These are phyloP conservation scores for Rhineura floridana DNA, from an alignment of 2,113 vertebrate species.

Conservation along the genomic window DNA sequence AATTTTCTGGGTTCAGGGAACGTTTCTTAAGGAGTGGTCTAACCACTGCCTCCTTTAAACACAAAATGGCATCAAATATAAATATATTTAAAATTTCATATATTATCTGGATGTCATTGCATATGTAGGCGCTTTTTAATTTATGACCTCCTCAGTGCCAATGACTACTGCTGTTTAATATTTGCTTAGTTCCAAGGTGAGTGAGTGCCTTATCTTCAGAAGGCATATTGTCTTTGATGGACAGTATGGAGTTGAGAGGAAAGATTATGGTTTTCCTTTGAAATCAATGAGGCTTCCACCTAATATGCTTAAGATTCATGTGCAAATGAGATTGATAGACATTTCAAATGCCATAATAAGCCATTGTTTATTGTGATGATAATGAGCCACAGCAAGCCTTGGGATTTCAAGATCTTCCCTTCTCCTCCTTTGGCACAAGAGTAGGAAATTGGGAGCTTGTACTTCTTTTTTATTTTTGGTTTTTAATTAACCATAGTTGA, in stretches of 20 bases:
- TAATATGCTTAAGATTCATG: background rate
- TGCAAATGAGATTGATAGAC: background rate
- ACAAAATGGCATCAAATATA: background rate
- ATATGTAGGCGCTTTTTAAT: background rate
- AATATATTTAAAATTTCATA: constrained; percentile 16
- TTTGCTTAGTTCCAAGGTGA: background rate
- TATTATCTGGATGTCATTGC: background rate
- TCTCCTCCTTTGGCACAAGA: too few species aligned
- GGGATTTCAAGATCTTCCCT: too few species aligned
- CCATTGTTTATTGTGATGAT: background rate
- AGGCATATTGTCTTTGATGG: background rate
- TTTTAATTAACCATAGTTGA: too few species aligned
- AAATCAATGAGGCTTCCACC: background rate
- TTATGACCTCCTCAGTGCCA: background rate
- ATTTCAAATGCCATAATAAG: background rate
- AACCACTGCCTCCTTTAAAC: too few species aligned
- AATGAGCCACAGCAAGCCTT: background rate
- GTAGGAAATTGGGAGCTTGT: too few species aligned
- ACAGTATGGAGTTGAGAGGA: too few species aligned
- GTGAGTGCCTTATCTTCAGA: background rate
- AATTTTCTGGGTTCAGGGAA: too few species aligned
- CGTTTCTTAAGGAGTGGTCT: too few species aligned
- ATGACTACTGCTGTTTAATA: background rate
- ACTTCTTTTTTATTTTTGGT: too few species aligned
- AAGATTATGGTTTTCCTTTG: background rate